Conservation (phyloP, 2,797 vertebrate species). For the Rhabdophis nuchalis region DNA sequence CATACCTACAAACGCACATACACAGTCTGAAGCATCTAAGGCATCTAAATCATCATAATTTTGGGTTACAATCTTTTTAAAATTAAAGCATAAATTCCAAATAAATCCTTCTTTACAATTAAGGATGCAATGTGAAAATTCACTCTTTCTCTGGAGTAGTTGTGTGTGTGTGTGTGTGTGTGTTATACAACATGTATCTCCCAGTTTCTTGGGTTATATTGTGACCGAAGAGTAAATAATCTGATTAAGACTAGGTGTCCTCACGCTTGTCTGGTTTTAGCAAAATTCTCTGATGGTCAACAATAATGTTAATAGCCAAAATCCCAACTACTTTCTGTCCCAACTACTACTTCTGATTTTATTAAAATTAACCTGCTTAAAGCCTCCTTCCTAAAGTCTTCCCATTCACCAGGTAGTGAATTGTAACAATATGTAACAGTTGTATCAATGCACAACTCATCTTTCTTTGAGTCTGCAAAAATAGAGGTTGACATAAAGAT, state of each 20-base stretch:
- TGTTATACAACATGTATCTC: neutral
- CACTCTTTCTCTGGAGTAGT: neutral
- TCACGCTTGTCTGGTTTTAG: neutral
- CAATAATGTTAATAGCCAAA: neutral
- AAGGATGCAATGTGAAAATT: neutral
- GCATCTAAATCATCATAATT: neutral
- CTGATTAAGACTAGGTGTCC: neutral
- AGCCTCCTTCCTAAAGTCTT: neutral
- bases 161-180: neutral
- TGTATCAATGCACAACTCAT: neutral
- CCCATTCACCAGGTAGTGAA: neutral
- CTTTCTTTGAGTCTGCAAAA: neutral
- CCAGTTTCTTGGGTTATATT: neutral
- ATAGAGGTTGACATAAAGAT: neutral
- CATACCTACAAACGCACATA: neutral
- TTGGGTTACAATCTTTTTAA: neutral
- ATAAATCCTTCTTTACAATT: neutral
- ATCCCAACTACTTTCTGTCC: neutral
- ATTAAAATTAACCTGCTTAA: neutral
- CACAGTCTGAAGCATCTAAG: neutral
- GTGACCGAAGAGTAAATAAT: neutral
- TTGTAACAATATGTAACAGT: neutral
- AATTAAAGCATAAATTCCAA: neutral
- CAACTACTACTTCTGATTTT: neutral
- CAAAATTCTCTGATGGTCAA: neutral